These are phyloP conservation scores for Ptyas mucosa DNA, from an alignment of 2,113 vertebrate species.

Conservation along the genomic window DNA sequence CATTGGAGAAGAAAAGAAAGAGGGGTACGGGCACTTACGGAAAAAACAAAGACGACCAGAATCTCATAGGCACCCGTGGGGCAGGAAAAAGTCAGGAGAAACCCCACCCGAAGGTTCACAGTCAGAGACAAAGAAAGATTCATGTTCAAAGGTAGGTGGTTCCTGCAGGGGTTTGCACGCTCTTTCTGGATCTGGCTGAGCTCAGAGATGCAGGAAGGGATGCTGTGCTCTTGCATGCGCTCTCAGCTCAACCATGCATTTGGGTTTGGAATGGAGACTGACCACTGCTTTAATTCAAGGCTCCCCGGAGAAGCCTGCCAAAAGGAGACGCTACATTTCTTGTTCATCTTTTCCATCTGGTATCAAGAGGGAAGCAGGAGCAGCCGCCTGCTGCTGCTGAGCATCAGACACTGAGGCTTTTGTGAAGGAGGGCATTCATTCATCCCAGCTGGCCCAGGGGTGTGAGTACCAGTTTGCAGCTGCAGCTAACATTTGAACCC, in stretches of 20 bases:
- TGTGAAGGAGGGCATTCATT: slow-evolving; percentile 30
- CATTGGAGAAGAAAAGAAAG: slow-evolving; percentile 52
- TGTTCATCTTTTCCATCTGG: background rate
- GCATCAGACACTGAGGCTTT: slow-evolving; percentile 22
- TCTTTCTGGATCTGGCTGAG: slow-evolving; percentile 30
- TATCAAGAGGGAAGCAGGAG: slow-evolving; percentile 32
- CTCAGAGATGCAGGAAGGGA: slow-evolving; percentile 33
- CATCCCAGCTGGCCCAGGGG: slow-evolving; percentile 15
- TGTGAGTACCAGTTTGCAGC: background rate
- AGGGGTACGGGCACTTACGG: slow-evolving; percentile 20
- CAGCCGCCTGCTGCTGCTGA: background rate
- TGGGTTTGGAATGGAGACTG: slow-evolving; percentile 16
- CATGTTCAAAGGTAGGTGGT: slow-evolving; percentile 79
- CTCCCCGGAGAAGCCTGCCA: background rate
- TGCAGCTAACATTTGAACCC: background rate
- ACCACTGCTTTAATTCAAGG: background rate
- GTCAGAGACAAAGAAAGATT: slow-evolving; percentile 76
- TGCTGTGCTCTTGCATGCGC: slow-evolving; percentile 11
- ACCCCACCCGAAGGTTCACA: slow-evolving; percentile 54
- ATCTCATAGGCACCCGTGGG: background rate
- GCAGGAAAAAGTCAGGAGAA: slow-evolving; percentile 44
- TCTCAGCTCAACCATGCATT: slow-evolving; percentile 6
- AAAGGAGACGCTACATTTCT: background rate
- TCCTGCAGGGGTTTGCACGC: background rate
- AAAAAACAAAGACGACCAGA: slow-evolving; percentile 25